Conservation (phyloP, 2,888 invertebrate species). For the Troilus luridus region DNA sequence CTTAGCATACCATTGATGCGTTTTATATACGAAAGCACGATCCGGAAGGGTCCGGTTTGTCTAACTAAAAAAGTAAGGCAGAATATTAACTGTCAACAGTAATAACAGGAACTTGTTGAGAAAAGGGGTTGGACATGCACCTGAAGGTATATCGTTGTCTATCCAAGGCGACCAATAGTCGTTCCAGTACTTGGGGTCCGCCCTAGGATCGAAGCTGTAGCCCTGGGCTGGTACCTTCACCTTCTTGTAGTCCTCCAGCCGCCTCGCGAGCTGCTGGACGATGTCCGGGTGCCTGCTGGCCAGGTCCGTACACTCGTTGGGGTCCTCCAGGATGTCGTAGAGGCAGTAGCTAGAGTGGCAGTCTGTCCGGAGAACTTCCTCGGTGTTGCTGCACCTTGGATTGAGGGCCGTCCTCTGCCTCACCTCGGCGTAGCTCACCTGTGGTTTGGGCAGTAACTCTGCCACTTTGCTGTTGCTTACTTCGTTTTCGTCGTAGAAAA, state of each 20-base stretch:
- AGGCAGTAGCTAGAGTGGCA: conserved; percentile 70
- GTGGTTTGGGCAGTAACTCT: not conserved
- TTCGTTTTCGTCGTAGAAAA: conserved; percentile 45
- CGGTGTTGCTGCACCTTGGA: not conserved
- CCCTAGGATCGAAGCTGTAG: not conserved
- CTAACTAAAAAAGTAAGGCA: not conserved
- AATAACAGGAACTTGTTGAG: not conserved
- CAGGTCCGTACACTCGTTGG: conserved; percentile 81
- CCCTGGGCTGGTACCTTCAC: not conserved
- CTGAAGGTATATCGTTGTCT: not conserved
- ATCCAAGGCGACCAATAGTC: conserved; percentile 62
- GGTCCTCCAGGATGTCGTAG: conserved; percentile 83
- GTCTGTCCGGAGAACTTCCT: not conserved
- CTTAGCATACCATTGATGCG: not conserved
- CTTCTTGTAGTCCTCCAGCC: not conserved
- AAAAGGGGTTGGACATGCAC: not conserved
- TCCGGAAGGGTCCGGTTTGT: not conserved
- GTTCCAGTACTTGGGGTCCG: conserved; percentile 57
- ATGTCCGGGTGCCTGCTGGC: conserved; percentile 70
- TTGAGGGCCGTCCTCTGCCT: not conserved
- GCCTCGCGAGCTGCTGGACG: conserved; percentile 64
- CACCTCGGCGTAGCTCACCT: not conserved
- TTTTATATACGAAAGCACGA: not conserved
- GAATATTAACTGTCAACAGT: not conserved
- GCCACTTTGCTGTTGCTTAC: conserved; percentile 4